Base-by-base conservation (phyloP, 1,140 invertebrate species). In the Fopius arisanus region DNA sequence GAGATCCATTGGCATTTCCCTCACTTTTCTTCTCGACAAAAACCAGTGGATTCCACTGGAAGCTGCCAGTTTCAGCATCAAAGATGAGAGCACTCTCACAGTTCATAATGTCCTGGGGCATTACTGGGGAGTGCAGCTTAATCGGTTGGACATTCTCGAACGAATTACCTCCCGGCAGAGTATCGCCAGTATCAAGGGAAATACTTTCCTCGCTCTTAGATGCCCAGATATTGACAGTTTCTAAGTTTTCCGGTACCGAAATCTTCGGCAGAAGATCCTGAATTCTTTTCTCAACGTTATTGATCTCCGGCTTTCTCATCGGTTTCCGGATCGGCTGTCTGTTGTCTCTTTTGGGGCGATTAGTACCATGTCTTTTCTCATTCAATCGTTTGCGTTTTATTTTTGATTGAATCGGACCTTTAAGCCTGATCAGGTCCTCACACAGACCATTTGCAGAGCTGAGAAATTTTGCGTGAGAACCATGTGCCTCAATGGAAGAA, bases 1-100 rank as follows among this genome's bases (percentile, higher is more conserved):
- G 72, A 73, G 10, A 74, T 75, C 14, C 74, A 78, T 29, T 74
- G n/a, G 3, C 75, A 75, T 48, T 76, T 70, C n/a, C 70, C 70
- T 41, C 75, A 73, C 65, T 76, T 75, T 6, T 76, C 74, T 54
- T 33, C 48, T 70, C 68, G 3, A 70, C 51, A 16, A 33, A 33
- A 19, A 26, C 16, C 33, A 51, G 26, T 31, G 67, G 51, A 37
- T 31, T 70, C 54, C 33, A 37, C 28, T 59, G 48, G 54, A 59
- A 70, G 16, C 54, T 59, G 12, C 29, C 37, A 23, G 16, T 70
- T 29, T 26, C 37, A 16, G 31, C 19, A 59, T 40, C 14, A 28
- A 59, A 59, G 23, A 59, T 26, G 3, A 59, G 23, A 59, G 54
- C 54, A 59, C 26, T 59, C 54, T 59, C 54, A 59, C 54, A 59